phyloP scores from a whole-genome alignment of 2,113 vertebrate genomes.

The Mormyrus lacerda region DNA sequence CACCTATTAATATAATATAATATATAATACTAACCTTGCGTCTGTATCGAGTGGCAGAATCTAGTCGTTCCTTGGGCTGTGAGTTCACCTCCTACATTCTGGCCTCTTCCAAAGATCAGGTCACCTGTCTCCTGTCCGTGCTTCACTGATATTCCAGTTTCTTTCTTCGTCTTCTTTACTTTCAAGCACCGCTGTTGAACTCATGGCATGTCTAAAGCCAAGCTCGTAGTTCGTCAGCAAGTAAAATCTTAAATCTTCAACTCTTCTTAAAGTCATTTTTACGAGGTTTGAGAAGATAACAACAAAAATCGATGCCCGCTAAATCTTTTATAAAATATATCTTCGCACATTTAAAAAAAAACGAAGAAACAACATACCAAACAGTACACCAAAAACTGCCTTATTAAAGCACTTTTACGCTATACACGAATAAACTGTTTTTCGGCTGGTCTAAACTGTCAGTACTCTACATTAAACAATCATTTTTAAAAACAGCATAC shows the following conservation, averaged over 20 bases:
- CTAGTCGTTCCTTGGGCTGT: background rate
- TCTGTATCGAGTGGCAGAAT: constrained; percentile 6
- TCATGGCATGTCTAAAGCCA: constrained; percentile 12
- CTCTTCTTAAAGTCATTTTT: constrained; percentile 20
- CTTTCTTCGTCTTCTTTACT: background rate
- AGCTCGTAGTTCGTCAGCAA: constrained; percentile 24
- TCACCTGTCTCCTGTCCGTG: background rate
- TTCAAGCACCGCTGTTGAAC: background rate
- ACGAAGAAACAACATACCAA: background rate
- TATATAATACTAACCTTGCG: constrained; percentile 48
- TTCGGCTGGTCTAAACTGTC: background rate
- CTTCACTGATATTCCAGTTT: constrained; percentile 6
- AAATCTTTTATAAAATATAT: background rate
- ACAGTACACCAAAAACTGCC: constrained; percentile 8
- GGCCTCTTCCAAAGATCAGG: background rate
- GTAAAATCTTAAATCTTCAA: background rate
- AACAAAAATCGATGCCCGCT: background rate
- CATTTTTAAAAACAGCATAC: background rate
- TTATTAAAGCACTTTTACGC: background rate
- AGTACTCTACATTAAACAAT: background rate
- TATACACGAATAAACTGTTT: background rate
- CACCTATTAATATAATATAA: background rate
- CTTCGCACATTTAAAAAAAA: background rate
- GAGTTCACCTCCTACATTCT: background rate
- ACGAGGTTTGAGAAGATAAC: background rate